phyloP scores from a whole-genome alignment of 2,888 invertebrate species.

The Hemithea aestivaria region DNA sequence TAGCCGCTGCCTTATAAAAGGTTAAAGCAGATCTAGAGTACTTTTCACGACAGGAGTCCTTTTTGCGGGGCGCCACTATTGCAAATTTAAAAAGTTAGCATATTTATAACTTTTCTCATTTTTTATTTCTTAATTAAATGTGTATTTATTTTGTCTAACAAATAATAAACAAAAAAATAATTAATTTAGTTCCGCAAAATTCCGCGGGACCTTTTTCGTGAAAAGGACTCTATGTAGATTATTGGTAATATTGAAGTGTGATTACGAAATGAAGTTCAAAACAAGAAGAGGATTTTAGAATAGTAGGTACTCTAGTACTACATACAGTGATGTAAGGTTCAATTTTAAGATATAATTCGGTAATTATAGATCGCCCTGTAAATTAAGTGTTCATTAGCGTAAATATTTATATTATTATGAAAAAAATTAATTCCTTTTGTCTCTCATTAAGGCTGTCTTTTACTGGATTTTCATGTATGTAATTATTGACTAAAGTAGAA shows the following conservation, averaged over 20 bases:
- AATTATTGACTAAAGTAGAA: conserved; percentile 58
- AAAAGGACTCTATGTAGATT: conserved; percentile 14
- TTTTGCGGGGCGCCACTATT: too few relatives aligned
- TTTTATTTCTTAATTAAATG: too few relatives aligned
- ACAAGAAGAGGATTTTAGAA: conserved; percentile 55
- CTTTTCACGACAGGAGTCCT: too few relatives aligned
- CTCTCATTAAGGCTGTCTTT: conserved; percentile 67
- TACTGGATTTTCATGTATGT: conserved; percentile 63
- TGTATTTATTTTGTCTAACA: too few relatives aligned
- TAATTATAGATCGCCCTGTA: conserved; percentile 62
- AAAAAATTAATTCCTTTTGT: conserved; percentile 59
- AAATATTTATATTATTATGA: conserved; percentile 47
- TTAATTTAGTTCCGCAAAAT: too few relatives aligned
- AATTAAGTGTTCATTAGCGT: conserved; percentile 76
- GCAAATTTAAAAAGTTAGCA: too few relatives aligned
- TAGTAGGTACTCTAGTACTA: conserved; percentile 31
- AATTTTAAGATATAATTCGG: conserved; percentile 63
- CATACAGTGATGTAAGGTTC: conserved; percentile 60
- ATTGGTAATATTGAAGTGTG: conserved; percentile 44
- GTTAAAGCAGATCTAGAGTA: too few relatives aligned
- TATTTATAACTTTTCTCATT: too few relatives aligned
- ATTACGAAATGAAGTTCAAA: conserved; percentile 71
- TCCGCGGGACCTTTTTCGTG: too few relatives aligned
- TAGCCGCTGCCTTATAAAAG: too few relatives aligned
- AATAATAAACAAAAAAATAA: too few relatives aligned